phyloP scores from a whole-genome alignment of 2,113 vertebrate species.

The Pyrgilauda ruficollis region DNA sequence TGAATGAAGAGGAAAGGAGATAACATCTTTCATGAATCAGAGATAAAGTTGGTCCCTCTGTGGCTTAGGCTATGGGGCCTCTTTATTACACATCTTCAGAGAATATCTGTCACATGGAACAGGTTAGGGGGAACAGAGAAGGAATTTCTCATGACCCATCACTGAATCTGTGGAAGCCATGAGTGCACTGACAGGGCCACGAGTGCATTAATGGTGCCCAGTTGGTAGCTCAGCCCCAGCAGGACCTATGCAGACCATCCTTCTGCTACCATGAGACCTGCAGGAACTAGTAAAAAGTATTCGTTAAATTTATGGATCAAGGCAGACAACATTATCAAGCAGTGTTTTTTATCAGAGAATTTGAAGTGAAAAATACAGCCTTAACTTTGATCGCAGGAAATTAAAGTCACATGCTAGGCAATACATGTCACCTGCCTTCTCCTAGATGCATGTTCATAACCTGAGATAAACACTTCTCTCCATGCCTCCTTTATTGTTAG shows the following conservation, averaged over 20 bases:
- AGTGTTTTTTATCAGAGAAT: not conserved
- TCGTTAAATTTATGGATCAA: not conserved
- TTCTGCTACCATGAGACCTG: not conserved
- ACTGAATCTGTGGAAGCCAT: not conserved
- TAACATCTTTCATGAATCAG: not conserved
- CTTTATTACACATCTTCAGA: not conserved
- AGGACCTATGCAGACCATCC: not conserved
- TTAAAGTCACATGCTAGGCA: constrained; percentile 21
- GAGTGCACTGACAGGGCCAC: rapidly evolving
- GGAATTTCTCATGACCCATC: not conserved
- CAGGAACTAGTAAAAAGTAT: not conserved
- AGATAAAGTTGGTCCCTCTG: not conserved
- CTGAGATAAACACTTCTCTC: constrained; percentile 40
- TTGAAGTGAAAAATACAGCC: not conserved
- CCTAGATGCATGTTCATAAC: not conserved
- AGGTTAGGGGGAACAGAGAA: not conserved
- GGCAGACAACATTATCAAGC: constrained; percentile 16
- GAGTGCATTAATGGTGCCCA: rapidly evolving
- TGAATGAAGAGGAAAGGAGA: not conserved
- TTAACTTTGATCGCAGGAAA: constrained; percentile 32
- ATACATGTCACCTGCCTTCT: not conserved
- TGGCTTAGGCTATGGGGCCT: no score
- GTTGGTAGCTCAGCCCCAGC: not conserved
- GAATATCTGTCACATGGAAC: not conserved
- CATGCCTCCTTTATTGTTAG: constrained; percentile 16